Evolutionary conservation across 2,797 vertebrate genomes (phyloP).

Genomic region (Alcedo atthis): DNA sequence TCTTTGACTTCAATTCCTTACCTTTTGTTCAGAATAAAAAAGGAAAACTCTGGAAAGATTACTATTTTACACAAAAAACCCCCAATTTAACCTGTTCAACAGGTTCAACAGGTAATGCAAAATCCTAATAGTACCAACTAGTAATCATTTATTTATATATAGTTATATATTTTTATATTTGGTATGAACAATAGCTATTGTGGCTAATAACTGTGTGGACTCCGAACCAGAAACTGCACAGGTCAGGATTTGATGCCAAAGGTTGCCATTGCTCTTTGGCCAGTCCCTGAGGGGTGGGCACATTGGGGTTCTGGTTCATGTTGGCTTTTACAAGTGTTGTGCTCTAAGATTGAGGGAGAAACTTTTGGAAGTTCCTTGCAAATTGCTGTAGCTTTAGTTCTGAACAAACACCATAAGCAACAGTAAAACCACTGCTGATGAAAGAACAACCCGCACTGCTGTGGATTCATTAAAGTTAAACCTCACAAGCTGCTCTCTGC

Average conservation of each 20-base stretch:
- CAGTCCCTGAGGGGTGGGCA: neutral
- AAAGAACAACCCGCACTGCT: neutral
- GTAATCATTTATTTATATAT: neutral
- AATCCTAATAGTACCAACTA: neutral
- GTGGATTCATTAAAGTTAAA: neutral
- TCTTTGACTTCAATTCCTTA: neutral
- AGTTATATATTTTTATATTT: neutral
- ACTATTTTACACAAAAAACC: neutral
- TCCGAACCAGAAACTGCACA: neutral
- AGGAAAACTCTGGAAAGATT: neutral
- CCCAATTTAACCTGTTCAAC: neutral
- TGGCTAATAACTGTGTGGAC: neutral
- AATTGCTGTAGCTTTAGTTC: neutral
- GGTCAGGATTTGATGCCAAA: too few species aligned
- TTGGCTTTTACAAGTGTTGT: neutral
- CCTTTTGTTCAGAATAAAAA: neutral
- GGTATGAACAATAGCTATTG: neutral
- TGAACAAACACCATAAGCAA: neutral
- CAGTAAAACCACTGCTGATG: neutral
- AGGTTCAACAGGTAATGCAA: neutral
- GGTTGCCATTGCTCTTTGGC: rapidly evolving
- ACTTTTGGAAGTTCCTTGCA: neutral
- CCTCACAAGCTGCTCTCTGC: neutral
- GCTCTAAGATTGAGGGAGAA: neutral
- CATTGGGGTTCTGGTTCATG: neutral